A percentile compares a stretch with the other conserved stretches of the same genome.
Evolutionary conservation across 2,113 vertebrate species (phyloP).

Genomic region (Tinamus guttatus): DNA sequence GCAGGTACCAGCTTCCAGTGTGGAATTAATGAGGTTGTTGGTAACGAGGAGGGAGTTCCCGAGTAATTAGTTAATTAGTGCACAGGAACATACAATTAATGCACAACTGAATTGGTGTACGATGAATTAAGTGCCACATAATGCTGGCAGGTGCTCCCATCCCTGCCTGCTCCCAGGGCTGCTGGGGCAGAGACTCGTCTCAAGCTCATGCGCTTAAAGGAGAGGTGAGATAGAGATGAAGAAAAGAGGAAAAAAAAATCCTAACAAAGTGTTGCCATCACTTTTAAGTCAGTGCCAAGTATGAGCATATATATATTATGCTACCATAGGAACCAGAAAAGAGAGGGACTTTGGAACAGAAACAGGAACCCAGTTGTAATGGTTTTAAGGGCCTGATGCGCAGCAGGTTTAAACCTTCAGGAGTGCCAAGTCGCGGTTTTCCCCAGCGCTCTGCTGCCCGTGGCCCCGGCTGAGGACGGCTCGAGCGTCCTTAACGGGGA

Average conservation of each 20-base stretch:
- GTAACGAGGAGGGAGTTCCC: constrained; percentile 73
- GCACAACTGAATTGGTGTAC: constrained; percentile 73
- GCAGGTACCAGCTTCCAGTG: constrained; percentile 52
- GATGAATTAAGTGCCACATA: constrained; percentile 72
- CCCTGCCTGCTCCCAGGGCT: neutral
- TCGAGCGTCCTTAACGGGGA: neutral
- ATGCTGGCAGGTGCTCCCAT: constrained; percentile 5
- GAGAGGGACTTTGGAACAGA: neutral
- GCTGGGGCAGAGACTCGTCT: neutral
- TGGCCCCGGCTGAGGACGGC: neutral
- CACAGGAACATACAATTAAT: constrained; percentile 73
- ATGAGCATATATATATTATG: neutral
- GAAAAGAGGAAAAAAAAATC: neutral
- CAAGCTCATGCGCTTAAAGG: neutral
- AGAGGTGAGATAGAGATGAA: no score
- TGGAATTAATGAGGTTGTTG: constrained; percentile 76
- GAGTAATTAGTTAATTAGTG: constrained; percentile 79
- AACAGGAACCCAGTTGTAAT: neutral
- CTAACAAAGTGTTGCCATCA: neutral
- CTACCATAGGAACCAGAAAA: neutral
- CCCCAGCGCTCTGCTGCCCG: neutral
- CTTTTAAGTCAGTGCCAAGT: neutral
- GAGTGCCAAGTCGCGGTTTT: neutral
- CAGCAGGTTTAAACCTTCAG: neutral
- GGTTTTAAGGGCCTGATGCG: neutral